These are phyloP conservation scores for Nephila pilipes DNA, from an alignment of 1,140 invertebrate species.

Conservation along the genomic window DNA sequence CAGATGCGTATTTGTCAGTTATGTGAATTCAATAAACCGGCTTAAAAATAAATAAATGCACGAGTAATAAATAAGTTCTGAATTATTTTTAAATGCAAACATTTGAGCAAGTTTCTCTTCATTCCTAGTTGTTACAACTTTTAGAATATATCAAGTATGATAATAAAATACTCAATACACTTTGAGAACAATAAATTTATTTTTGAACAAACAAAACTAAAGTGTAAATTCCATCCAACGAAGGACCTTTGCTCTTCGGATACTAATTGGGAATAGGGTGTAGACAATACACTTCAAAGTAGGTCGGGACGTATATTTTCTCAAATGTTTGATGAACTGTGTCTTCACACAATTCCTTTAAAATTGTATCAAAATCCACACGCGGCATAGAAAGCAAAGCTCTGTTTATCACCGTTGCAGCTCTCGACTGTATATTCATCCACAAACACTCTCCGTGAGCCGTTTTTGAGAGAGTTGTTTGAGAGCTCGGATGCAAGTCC, in stretches of 20 bases:
- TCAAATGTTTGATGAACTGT: conserved; percentile 52
- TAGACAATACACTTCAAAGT: not conserved
- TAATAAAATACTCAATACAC: not conserved
- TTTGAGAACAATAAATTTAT: not conserved
- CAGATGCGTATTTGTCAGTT: no score
- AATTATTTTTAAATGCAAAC: not conserved
- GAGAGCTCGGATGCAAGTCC: conserved; percentile 57
- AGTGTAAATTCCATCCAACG: not conserved
- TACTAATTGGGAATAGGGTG: conserved; percentile 40
- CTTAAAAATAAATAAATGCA: no score
- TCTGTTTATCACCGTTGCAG: conserved; percentile 40
- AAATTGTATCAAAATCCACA: conserved; percentile 29
- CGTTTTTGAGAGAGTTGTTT: conserved; percentile 70
- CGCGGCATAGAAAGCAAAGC: conserved; percentile 28
- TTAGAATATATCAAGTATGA: not conserved
- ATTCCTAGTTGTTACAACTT: not conserved
- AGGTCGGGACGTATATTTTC: not conserved
- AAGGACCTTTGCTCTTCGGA: not conserved
- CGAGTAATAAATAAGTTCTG: not conserved
- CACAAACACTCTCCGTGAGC: conserved; percentile 35
- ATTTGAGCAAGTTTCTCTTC: not conserved
- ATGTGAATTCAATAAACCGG: no score
- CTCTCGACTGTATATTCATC: conserved; percentile 26
- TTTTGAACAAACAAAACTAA: not conserved
- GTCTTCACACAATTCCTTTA: not conserved